phyloP scores from a whole-genome alignment of 2,888 invertebrate genomes.

The Megastigmus dorsalis region DNA sequence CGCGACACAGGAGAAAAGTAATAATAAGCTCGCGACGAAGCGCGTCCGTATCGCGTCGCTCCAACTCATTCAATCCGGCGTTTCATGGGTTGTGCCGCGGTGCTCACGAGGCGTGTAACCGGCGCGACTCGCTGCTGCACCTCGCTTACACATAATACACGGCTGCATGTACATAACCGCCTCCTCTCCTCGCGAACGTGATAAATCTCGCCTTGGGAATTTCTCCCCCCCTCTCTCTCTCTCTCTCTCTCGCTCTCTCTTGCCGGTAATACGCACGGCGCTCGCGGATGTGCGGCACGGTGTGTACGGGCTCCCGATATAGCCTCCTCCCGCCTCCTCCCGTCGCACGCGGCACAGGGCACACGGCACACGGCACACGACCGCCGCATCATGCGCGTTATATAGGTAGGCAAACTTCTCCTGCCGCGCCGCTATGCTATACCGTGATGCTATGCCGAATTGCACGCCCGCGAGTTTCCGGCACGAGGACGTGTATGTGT shows the following conservation, averaged over 20 bases:
- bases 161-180: conserved; percentile 25
- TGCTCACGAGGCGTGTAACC: not conserved
- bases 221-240: too few relatives aligned
- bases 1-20: not conserved
- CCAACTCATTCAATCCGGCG: conserved; percentile 29
- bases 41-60: not conserved
- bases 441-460: not conserved
- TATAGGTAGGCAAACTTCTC: not conserved
- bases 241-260: too few relatives aligned
- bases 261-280: too few relatives aligned
- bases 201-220: conserved; percentile 29
- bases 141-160: too few relatives aligned
- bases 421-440: not conserved
- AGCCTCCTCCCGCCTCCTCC: too few relatives aligned
- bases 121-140: conserved; percentile 4
- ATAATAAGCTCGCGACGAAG: too few relatives aligned
- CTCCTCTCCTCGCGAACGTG: conserved; percentile 5
- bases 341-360: too few relatives aligned
- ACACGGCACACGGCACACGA: too few relatives aligned
- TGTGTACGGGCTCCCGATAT: too few relatives aligned
- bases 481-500: not conserved
- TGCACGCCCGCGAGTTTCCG: not conserved
- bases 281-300: too few relatives aligned
- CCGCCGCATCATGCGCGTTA: too few relatives aligned
- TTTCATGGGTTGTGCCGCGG: too few relatives aligned